A percentile compares a stretch with the other conserved stretches of the same genome.
These are phyloP conservation scores for Corythucha ciliata DNA, from an alignment of 2,888 invertebrate species.

Conservation along the genomic window DNA sequence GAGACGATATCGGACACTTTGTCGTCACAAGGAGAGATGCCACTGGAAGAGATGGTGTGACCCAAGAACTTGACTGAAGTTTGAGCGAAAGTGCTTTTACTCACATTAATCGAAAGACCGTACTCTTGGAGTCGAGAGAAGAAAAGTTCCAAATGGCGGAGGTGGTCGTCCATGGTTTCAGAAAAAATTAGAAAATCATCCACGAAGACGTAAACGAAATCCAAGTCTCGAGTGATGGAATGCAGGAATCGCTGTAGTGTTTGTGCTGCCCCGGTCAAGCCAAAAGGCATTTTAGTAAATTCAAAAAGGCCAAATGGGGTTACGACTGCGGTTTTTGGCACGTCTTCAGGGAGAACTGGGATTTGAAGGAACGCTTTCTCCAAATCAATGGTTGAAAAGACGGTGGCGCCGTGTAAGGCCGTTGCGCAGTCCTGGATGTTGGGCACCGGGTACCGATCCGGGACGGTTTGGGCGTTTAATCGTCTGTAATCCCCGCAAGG, in stretches of 20 bases:
- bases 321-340: conserved; percentile 36
- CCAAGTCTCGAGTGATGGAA: conserved; percentile 25
- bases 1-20: conserved; percentile 27
- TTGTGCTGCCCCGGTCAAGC: conserved; percentile 33
- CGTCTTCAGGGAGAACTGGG: conserved; percentile 32
- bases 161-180: conserved; percentile 11
- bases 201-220: conserved; percentile 32
- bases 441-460: conserved; percentile 31
- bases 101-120: conserved; percentile 8
- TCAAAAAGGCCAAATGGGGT: conserved; percentile 34
- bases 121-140: conserved; percentile 14
- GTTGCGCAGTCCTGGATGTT: conserved; percentile 32
- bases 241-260: conserved; percentile 36
- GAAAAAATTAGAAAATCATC: conserved; percentile 33
- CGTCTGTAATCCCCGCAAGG: conserved; percentile 35
- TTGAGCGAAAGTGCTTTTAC: conserved; percentile 16
- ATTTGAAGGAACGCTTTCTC: conserved; percentile 34
- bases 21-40: conserved; percentile 21
- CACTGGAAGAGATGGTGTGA: conserved; percentile 1
- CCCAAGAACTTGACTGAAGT: conserved; percentile 14
- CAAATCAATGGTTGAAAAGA: too few species aligned
- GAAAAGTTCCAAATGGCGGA: conserved; percentile 9
- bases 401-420: neutral
- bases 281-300: conserved; percentile 31
- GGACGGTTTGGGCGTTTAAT: conserved; percentile 31